Percentiles rank a stretch among this genome's conserved stretches.
phyloP scores from a whole-genome alignment of 2,113 vertebrate genomes.

The Dendropsophus ebraccatus region DNA sequence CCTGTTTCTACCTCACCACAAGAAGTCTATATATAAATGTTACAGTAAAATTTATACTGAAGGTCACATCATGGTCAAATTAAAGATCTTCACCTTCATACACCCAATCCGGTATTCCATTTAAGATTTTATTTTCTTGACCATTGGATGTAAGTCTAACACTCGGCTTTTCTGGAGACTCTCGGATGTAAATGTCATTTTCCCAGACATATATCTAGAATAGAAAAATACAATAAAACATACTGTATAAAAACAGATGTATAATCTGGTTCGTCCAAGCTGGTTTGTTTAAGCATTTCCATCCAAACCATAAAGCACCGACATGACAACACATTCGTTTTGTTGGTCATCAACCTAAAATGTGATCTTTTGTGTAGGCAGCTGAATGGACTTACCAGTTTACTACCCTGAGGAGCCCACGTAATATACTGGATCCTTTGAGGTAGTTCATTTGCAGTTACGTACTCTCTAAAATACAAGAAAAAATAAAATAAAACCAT shows the following conservation, averaged over 20 bases:
- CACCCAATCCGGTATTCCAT: constrained; percentile 94
- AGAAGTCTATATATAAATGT: background rate
- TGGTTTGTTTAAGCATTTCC: too few relatives aligned
- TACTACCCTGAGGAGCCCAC: constrained; percentile 78
- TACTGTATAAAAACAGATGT: too few relatives aligned
- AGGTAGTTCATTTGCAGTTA: constrained; percentile 64
- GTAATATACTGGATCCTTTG: constrained; percentile 72
- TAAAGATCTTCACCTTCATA: constrained; percentile 85
- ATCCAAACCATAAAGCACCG: too few relatives aligned
- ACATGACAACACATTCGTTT: too few relatives aligned
- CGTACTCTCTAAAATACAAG: constrained; percentile 65
- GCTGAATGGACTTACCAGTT: constrained; percentile 74
- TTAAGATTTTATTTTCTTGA: constrained; percentile 83
- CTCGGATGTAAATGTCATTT: constrained; percentile 86
- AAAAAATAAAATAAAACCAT: constrained; percentile 27
- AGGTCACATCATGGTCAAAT: background rate
- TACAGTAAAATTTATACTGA: background rate
- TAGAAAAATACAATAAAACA: too few relatives aligned
- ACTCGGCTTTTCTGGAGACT: constrained; percentile 64
- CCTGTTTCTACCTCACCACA: background rate
- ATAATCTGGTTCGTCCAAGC: too few relatives aligned
- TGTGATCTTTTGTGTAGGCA: background rate
- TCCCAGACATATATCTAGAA: constrained; percentile 85
- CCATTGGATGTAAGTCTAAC: constrained; percentile 81
- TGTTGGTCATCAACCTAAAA: background rate